These are phyloP conservation scores for Montipora foliosa DNA, from an alignment of 64 coral and sea anemone genomes.

Conservation along the genomic window DNA sequence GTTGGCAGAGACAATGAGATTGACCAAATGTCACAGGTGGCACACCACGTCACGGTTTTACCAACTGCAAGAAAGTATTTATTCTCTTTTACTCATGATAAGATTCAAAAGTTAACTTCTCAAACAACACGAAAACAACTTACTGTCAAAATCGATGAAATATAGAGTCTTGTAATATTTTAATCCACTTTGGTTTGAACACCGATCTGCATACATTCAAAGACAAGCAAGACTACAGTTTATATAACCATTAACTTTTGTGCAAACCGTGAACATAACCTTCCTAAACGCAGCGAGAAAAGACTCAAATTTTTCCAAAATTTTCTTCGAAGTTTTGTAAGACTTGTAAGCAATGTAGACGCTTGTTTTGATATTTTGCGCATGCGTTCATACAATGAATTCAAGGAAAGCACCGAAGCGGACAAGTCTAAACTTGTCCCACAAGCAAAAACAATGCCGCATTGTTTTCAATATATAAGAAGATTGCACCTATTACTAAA, in stretches of 20 bases:
- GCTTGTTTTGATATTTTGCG: background rate
- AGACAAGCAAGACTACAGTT: background rate
- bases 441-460: background rate
- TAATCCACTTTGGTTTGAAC: background rate
- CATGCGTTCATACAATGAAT: background rate
- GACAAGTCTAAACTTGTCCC: background rate
- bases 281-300: background rate
- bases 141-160: background rate
- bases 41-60: no score
- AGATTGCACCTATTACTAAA: background rate
- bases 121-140: no score
- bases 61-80: no score
- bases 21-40: no score
- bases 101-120: no score
- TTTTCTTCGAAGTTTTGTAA: background rate
- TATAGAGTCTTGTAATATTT: background rate
- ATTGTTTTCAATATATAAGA: background rate
- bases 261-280: background rate
- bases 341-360: background rate
- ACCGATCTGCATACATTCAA: background rate
- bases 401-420: background rate
- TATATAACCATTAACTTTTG: background rate
- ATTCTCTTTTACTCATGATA: no score
- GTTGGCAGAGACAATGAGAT: no score
- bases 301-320: background rate